phyloP scores from a whole-genome alignment of 2,113 vertebrate species.

The Paraplagusia blochii region DNA sequence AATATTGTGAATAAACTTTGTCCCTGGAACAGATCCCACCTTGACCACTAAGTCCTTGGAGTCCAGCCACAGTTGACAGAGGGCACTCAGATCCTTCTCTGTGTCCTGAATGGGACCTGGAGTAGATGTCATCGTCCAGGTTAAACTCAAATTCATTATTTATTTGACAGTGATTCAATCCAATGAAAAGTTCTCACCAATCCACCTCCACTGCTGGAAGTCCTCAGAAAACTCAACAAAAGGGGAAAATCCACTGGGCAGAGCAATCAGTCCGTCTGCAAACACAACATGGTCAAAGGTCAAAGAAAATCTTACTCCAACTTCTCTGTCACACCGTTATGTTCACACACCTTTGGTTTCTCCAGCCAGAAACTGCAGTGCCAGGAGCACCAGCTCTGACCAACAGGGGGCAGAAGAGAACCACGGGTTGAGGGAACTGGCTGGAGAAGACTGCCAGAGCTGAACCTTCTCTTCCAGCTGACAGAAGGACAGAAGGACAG shows the following conservation, averaged over 20 bases:
- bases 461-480: conserved; percentile 94
- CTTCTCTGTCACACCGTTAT: no score
- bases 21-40: conserved; percentile 64
- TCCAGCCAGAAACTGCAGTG: conserved; percentile 89
- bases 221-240: conserved; percentile 92
- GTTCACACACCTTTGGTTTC: conserved; percentile 84
- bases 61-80: conserved; percentile 96
- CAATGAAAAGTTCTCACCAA: conserved; percentile 77
- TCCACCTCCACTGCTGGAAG: conserved; percentile 92
- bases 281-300: neutral
- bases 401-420: conserved; percentile 90
- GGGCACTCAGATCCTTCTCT: conserved; percentile 88
- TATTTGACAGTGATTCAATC: no score
- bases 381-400: conserved; percentile 90
- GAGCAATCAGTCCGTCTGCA: conserved; percentile 75
- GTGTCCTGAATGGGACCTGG: conserved; percentile 85
- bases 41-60: conserved; percentile 94
- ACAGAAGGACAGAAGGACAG: conserved; percentile 2
- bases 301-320: no score
- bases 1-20: no score
- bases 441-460: conserved; percentile 89
- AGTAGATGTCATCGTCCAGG: conserved; percentile 11
- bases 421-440: conserved; percentile 91
- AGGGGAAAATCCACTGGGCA: conserved; percentile 86
- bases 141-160: conserved; percentile 12